Evolutionary conservation across 2,888 invertebrate genomes (phyloP), one percentile per base, ranked within the genome.

Genomic region (Zonitis immaculata): DNA sequence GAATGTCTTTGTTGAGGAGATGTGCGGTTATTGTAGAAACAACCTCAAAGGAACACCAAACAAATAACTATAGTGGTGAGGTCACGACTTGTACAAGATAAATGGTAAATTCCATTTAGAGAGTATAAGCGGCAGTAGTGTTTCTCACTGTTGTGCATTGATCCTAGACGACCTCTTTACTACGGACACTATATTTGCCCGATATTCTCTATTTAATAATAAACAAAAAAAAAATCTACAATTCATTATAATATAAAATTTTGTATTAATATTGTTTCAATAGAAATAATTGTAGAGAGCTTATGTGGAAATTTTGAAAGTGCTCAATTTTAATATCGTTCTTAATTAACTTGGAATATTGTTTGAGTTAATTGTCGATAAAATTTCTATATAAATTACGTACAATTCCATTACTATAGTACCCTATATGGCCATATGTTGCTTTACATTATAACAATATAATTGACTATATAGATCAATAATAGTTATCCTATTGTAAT

Each of bases 91-190:
- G 47, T 49, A 45, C 60, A 59, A 57, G 57, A 57, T 55, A 52
- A 54, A 59, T 59, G 57, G 57, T 59, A 59, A 59, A 59, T 59
- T 59, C 59, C 56, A 53, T 59, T 59, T 59, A 54, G 51, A 59
- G 46, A n/a, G n/a, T n/a, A n/a, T 52, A 54, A 59, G 54, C 51
- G 50, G 54, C 30, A 56, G n/a, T n/a, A n/a, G 48, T 50, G 47
- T 54, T 57, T 57, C 51, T 57, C 56, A 57, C 56, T 56, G 54
- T 54, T 59, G 58, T 56, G 57, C 56, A 59, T 51, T 59, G 59
- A 59, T 59, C 57, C 59, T 54, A 52, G 51, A 59, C 59, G 56
- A 46, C 52, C 35, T 27, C 16, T 16, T 9, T 9, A 35, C 7
- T 18, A 3, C 16, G 35, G 35, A 16, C 35, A 35, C 35, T 18